A percentile compares a stretch with the other conserved stretches of the same genome.
phyloP scores from a whole-genome alignment of 2,113 vertebrate genomes.

The Crotophaga sulcirostris region DNA sequence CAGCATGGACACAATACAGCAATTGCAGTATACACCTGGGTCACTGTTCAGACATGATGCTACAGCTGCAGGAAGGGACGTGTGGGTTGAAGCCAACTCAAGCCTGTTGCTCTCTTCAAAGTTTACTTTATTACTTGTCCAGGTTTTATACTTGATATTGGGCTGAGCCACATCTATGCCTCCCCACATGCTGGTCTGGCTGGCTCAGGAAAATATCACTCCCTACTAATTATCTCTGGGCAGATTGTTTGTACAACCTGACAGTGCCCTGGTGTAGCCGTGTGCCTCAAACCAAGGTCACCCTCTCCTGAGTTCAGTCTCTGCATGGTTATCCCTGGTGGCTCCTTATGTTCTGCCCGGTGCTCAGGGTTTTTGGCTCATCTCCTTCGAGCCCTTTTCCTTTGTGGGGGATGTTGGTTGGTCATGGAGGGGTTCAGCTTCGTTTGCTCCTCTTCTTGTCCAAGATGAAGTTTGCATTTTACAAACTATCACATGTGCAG shows the following conservation, averaged over 20 bases:
- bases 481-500: rapidly evolving
- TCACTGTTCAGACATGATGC: rapidly evolving
- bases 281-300: not conserved
- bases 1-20: not conserved
- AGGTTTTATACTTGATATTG: not conserved
- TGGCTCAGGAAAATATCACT: not conserved
- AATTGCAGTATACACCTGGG: rapidly evolving
- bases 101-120: not conserved
- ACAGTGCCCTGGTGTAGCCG: rapidly evolving
- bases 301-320: not conserved
- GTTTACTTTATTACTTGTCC: too few relatives aligned
- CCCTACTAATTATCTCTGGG: rapidly evolving
- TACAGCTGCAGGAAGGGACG: not conserved
- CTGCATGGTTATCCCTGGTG: rapidly evolving
- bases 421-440: not conserved
- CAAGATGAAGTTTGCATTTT: rapidly evolving
- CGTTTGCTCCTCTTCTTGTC: rapidly evolving
- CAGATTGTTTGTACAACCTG: not conserved
- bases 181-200: not conserved
- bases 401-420: rapidly evolving
- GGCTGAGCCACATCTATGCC: not conserved
- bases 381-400: not conserved
- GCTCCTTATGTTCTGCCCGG: not conserved
- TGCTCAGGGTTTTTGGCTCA: not conserved
- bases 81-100: not conserved